Percentiles rank a stretch among this genome's conserved stretches.
Conservation (phyloP, 1,140 invertebrate genomes). For the Brachionus sp. region DNA sequence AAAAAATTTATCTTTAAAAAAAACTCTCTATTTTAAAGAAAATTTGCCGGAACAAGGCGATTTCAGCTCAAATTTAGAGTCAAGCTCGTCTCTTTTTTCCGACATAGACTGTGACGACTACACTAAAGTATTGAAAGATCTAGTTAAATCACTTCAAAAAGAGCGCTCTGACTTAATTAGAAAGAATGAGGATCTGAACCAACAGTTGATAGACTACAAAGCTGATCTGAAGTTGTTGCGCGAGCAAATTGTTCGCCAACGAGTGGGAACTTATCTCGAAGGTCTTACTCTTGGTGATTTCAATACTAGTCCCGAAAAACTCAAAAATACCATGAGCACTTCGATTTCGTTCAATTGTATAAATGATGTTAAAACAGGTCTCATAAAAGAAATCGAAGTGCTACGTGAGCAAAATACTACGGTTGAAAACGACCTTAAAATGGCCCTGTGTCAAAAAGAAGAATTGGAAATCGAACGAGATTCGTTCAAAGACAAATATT, state of each 20-base stretch:
- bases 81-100: conserved; percentile 16
- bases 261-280: conserved; percentile 22
- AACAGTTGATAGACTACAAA: neutral
- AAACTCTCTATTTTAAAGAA: conserved; percentile 9
- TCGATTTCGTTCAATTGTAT: conserved; percentile 21
- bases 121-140: conserved; percentile 20
- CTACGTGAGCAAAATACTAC: conserved; percentile 19
- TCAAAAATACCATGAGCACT: neutral
- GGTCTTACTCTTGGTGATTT: neutral
- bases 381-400: conserved; percentile 24
- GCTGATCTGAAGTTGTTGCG: conserved; percentile 16
- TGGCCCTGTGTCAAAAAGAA: conserved; percentile 33
- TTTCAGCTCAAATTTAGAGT: neutral
- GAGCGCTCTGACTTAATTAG: neutral
- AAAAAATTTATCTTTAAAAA: conserved; percentile 39
- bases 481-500: conserved; percentile 34
- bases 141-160: conserved; percentile 31
- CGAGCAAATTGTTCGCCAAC: conserved; percentile 17
- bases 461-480: conserved; percentile 41
- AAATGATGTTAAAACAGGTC: neutral
- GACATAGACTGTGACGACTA: conserved; percentile 44
- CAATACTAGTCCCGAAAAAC: neutral
- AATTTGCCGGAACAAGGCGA: neutral
- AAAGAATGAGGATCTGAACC: conserved; percentile 20
- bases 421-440: conserved; percentile 25